A percentile compares a stretch with the other conserved stretches of the same genome.
These are phyloP conservation scores for Periparus ater DNA, from an alignment of 2,797 vertebrate species.

Conservation along the genomic window DNA sequence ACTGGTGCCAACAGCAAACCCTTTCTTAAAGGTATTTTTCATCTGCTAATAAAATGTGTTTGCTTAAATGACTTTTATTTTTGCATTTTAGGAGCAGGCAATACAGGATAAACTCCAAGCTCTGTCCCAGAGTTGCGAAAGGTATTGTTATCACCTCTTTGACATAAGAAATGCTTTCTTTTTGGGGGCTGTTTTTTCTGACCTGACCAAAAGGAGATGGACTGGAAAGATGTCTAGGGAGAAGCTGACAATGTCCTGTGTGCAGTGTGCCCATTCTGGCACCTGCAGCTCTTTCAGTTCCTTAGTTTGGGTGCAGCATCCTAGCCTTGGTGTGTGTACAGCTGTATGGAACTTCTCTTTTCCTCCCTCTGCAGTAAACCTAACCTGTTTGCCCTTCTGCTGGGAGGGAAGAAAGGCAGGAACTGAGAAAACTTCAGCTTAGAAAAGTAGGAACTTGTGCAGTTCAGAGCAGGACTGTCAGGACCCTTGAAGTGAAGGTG, in stretches of 20 bases:
- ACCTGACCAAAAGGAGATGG: background rate
- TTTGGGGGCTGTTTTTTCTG: background rate
- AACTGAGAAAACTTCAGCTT: background rate
- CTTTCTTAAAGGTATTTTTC: background rate
- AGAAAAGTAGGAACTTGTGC: background rate
- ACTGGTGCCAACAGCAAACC: background rate
- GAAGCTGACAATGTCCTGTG: background rate
- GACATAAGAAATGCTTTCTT: background rate
- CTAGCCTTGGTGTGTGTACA: background rate
- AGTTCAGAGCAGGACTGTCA: background rate
- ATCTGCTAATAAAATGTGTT: background rate
- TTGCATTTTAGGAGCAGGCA: constrained; percentile 74
- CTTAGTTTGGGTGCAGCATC: background rate
- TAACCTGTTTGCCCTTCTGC: background rate
- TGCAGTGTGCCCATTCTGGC: background rate
- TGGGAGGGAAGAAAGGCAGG: background rate
- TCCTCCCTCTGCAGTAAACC: background rate
- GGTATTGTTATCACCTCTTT: constrained; percentile 62
- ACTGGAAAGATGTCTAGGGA: background rate
- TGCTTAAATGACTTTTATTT: constrained; percentile 19
- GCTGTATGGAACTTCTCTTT: background rate
- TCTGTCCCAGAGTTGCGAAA: constrained; percentile 76
- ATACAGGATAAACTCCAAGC: constrained; percentile 71
- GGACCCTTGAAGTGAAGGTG: background rate
- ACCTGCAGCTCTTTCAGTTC: background rate